A percentile compares a stretch with the other conserved stretches of the same genome.
These are phyloP conservation scores for Cyanocitta stelleri DNA, from an alignment of 2,113 vertebrate genomes.

Conservation along the genomic window DNA sequence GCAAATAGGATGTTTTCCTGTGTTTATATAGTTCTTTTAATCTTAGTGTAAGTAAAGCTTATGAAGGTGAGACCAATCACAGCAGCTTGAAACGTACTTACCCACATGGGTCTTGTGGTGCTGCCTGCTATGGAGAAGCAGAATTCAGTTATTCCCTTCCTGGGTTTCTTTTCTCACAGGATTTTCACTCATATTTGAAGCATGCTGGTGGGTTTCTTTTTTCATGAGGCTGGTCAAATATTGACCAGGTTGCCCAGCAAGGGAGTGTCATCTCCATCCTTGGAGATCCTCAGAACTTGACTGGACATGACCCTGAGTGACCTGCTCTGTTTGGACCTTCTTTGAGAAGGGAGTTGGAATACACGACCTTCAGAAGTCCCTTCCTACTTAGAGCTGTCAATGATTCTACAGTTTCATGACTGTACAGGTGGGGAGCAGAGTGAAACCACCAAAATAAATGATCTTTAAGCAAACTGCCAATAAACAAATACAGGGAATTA, in stretches of 20 bases:
- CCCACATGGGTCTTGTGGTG: background rate
- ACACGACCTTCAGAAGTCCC: background rate
- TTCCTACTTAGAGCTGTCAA: background rate
- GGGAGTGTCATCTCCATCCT: background rate
- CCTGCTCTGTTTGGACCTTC: background rate
- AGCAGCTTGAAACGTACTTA: background rate
- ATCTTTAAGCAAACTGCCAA: background rate
- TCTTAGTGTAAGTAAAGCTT: background rate
- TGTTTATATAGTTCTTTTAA: background rate
- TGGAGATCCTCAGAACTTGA: background rate
- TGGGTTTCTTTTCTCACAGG: background rate
- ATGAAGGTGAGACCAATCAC: background rate
- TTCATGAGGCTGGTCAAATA: background rate
- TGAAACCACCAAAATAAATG: background rate
- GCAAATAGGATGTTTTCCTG: background rate
- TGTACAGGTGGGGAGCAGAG: background rate
- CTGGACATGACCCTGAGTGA: background rate
- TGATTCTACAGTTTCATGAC: background rate
- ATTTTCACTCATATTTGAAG: background rate
- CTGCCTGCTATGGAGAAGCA: background rate
- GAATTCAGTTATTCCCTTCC: background rate
- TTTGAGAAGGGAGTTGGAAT: background rate
- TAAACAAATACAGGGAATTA: background rate
- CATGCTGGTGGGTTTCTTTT: accelerated
- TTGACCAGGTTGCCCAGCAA: background rate